Evolutionary conservation across 2,797 vertebrate species (phyloP).

Genomic region (Poeciliopsis presidionis): DNA sequence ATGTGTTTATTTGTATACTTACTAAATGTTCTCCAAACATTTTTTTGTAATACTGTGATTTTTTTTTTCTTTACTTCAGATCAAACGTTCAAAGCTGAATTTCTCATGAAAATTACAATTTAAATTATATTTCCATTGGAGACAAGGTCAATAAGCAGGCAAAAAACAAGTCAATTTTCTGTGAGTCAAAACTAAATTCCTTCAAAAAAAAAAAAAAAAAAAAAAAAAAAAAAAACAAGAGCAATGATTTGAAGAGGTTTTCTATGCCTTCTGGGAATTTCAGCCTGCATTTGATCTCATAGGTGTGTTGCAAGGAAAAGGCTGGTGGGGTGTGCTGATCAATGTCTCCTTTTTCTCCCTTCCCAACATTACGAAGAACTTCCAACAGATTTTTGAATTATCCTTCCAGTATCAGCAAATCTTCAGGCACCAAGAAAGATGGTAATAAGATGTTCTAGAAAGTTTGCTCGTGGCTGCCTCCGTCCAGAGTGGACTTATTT

Average conservation of each 20-base stretch:
- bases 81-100: background rate
- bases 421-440: background rate
- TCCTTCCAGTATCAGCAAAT: background rate
- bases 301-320: background rate
- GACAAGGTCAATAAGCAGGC: background rate
- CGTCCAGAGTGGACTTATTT: conserved; percentile 6
- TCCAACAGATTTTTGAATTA: background rate
- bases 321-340: background rate
- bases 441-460: background rate
- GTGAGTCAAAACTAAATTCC: background rate
- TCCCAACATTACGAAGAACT: background rate
- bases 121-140: background rate
- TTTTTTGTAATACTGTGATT: background rate
- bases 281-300: conserved; percentile 5
- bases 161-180: background rate
- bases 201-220: background rate
- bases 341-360: background rate
- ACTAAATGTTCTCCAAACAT: background rate
- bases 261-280: background rate
- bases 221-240: background rate
- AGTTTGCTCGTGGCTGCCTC: background rate
- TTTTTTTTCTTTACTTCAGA: background rate
- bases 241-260: background rate
- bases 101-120: background rate
- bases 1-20: background rate